Evolutionary conservation across 2,888 invertebrate genomes (phyloP).

Genomic region (Sarcophaga variegata): DNA sequence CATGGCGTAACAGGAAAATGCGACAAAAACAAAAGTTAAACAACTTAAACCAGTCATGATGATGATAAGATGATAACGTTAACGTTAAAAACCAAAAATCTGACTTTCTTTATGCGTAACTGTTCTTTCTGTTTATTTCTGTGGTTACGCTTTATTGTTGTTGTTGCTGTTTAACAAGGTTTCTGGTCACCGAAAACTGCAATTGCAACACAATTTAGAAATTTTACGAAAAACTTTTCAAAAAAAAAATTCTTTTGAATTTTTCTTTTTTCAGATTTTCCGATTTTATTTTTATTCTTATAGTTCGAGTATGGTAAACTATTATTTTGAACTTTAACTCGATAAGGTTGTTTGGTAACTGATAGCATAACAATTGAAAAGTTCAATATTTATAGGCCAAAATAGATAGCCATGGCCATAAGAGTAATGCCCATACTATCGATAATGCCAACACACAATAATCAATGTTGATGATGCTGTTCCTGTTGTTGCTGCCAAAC

Average conservation of each 20-base stretch:
- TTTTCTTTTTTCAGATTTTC: background rate
- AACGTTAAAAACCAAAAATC: background rate
- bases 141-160: background rate
- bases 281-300: background rate
- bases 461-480: slow-evolving; percentile 3
- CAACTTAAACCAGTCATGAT: slow-evolving; percentile 75
- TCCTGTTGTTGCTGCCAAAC: slow-evolving; percentile 21
- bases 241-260: no score
- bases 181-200: background rate
- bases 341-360: slow-evolving; percentile 50
- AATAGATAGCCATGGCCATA: slow-evolving; percentile 1
- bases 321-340: slow-evolving; percentile 46
- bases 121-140: background rate
- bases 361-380: slow-evolving; percentile 53
- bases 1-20: slow-evolving; percentile 74
- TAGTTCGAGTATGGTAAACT: background rate
- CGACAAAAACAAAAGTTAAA: slow-evolving; percentile 76
- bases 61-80: background rate
- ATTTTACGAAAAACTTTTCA: background rate
- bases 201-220: no score
- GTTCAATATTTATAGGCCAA: slow-evolving; percentile 67
- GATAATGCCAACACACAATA: background rate
- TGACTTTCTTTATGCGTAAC: slow-evolving; percentile 18
- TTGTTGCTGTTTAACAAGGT: background rate
- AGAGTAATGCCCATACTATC: background rate